phyloP scores from a whole-genome alignment of 2,113 vertebrate genomes.

The Alaudala cheleensis region DNA sequence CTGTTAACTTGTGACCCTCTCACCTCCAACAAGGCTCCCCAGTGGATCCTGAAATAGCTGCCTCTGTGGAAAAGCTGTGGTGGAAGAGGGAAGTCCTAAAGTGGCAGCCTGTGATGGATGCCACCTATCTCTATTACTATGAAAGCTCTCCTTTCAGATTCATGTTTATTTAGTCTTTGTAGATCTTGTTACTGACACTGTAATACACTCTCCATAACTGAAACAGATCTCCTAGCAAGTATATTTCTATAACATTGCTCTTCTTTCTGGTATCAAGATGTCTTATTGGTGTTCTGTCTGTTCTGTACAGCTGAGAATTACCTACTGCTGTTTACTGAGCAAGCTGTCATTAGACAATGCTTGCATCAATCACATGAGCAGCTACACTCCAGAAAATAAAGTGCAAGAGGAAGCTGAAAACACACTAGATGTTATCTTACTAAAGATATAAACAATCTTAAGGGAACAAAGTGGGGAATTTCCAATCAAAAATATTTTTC shows the following conservation, averaged over 20 bases:
- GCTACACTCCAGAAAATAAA: neutral
- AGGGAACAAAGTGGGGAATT: neutral
- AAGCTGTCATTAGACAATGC: neutral
- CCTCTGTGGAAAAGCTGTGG: neutral
- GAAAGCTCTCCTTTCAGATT: neutral
- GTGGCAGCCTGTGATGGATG: neutral
- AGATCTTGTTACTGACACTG: neutral
- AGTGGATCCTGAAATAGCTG: neutral
- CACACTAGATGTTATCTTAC: neutral
- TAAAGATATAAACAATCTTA: neutral
- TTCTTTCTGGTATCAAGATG: neutral
- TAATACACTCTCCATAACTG: neutral
- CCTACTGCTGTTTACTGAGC: neutral
- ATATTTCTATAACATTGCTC: neutral
- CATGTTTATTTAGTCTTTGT: neutral
- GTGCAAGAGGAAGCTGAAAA: neutral
- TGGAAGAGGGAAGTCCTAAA: neutral
- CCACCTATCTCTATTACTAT: neutral
- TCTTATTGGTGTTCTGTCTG: neutral
- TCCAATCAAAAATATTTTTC: neutral
- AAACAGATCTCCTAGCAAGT: neutral
- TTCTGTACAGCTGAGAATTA: neutral
- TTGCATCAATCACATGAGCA: neutral
- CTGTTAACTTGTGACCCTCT: neutral
- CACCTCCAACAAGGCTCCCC: neutral